Evolutionary conservation across 1,140 invertebrate species (phyloP).

Genomic region (Heliconius nattereri): DNA sequence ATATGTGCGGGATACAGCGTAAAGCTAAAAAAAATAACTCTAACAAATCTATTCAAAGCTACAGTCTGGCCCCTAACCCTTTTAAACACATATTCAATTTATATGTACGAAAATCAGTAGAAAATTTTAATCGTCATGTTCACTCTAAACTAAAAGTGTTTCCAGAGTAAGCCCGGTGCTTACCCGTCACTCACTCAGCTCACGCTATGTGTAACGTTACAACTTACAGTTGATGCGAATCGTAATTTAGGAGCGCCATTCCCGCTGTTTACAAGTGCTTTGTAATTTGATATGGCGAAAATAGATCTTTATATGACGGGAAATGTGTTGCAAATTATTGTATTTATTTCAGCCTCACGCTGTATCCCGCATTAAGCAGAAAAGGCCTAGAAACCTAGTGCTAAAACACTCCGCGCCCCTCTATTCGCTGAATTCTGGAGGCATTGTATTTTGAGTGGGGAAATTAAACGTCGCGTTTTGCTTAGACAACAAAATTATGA

Average conservation of each 20-base stretch:
- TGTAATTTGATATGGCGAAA: constrained; percentile 39
- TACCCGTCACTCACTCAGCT: constrained; percentile 36
- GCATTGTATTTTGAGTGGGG: too few species aligned
- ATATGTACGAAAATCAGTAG: not conserved
- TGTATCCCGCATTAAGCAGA: too few species aligned
- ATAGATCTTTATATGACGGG: constrained; percentile 20
- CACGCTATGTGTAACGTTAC: constrained; percentile 36
- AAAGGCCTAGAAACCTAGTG: too few species aligned
- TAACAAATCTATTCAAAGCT: too few species aligned
- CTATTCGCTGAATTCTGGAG: too few species aligned
- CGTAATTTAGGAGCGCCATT: constrained; percentile 38
- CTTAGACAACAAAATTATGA: too few species aligned
- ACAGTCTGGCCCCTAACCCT: too few species aligned
- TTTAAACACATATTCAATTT: not conserved
- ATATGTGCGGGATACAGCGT: too few species aligned
- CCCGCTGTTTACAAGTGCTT: constrained; percentile 35
- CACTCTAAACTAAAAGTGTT: constrained; percentile 27
- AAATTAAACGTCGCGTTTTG: too few species aligned
- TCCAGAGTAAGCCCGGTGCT: constrained; percentile 31
- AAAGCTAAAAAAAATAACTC: too few species aligned
- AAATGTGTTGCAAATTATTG: constrained; percentile 28
- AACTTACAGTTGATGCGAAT: constrained; percentile 35
- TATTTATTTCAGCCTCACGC: too few species aligned
- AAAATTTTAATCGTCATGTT: not conserved
- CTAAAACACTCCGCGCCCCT: too few species aligned